A percentile compares a stretch with the other conserved stretches of the same genome.
phyloP scores from a whole-genome alignment of 2,797 vertebrate species.

The Knipowitschia caucasica region DNA sequence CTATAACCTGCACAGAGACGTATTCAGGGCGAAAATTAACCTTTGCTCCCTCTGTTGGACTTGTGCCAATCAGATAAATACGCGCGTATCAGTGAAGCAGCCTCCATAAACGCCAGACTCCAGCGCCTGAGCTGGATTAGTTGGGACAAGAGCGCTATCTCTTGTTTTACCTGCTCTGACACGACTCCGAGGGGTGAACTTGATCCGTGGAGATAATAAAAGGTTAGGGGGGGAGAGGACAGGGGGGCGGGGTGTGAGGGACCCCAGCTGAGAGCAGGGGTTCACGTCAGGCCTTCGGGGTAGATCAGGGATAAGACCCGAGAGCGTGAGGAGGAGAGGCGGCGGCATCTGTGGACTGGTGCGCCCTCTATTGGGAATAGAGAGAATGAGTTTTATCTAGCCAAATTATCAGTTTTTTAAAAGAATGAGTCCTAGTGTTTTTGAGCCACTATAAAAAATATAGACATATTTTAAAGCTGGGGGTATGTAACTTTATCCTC shows the following conservation, averaged over 20 bases:
- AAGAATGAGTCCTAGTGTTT: too few relatives aligned
- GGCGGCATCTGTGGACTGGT: slow-evolving; percentile 6
- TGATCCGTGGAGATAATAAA: not conserved
- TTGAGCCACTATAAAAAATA: too few relatives aligned
- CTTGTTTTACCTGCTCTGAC: not conserved
- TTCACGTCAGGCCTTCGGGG: slow-evolving; percentile 7
- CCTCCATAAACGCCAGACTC: not conserved
- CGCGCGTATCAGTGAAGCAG: not conserved
- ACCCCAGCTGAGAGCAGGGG: slow-evolving; percentile 7
- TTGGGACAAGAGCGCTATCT: not conserved
- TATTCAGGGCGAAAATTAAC: not conserved
- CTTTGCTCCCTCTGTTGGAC: not conserved
- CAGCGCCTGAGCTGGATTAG: not conserved
- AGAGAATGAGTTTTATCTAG: not conserved
- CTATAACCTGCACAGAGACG: not conserved
- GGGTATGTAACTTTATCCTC: too few relatives aligned
- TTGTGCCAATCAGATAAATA: not conserved
- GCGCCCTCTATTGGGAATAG: slow-evolving; percentile 39
- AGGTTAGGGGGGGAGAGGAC: not conserved
- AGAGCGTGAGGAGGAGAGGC: not conserved
- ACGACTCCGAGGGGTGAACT: not conserved
- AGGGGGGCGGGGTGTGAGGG: not conserved
- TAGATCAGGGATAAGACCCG: not conserved
- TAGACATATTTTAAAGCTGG: too few relatives aligned
- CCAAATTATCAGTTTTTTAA: too few relatives aligned